A percentile compares a stretch with the other conserved stretches of the same genome.
These are phyloP conservation scores for Agrotis clavis DNA, from an alignment of 2,888 invertebrate species.

Conservation along the genomic window DNA sequence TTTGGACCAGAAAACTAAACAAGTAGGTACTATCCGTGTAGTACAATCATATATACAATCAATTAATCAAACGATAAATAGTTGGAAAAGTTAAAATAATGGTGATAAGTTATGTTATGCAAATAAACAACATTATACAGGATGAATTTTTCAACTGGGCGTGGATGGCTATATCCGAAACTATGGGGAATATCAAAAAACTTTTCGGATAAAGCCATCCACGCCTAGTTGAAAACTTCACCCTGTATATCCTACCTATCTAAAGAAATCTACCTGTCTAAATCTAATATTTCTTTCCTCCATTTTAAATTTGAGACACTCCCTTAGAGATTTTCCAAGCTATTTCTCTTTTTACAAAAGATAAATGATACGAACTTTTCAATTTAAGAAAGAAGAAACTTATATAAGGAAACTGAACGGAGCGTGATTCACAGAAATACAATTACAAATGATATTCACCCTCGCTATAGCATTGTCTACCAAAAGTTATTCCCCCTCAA, in stretches of 20 bases:
- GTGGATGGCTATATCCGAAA: no score
- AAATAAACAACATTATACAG: no score
- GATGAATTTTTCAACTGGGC: no score
- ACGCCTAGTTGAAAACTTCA: no score
- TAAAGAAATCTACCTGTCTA: no score
- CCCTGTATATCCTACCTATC: no score
- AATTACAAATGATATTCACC: conserved; percentile 32
- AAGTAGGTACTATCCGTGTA: background rate
- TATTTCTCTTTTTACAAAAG: background rate
- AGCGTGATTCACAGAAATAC: conserved; percentile 21
- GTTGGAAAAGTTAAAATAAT: background rate
- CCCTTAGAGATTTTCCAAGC: conserved; percentile 9
- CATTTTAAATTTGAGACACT: background rate
- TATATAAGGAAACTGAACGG: background rate
- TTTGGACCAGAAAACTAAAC: background rate
- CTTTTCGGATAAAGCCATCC: no score
- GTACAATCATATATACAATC: background rate
- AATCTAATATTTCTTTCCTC: background rate
- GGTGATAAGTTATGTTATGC: background rate
- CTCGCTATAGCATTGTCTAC: conserved; percentile 14
- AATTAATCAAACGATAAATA: background rate
- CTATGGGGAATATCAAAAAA: no score
- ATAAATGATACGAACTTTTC: background rate
- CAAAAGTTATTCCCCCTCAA: background rate
- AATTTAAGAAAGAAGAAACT: background rate